A percentile compares a stretch with the other conserved stretches of the same genome.
These are phyloP conservation scores for Mimumesa dahlbomi DNA, from an alignment of 2,888 invertebrate genomes.

Conservation along the genomic window DNA sequence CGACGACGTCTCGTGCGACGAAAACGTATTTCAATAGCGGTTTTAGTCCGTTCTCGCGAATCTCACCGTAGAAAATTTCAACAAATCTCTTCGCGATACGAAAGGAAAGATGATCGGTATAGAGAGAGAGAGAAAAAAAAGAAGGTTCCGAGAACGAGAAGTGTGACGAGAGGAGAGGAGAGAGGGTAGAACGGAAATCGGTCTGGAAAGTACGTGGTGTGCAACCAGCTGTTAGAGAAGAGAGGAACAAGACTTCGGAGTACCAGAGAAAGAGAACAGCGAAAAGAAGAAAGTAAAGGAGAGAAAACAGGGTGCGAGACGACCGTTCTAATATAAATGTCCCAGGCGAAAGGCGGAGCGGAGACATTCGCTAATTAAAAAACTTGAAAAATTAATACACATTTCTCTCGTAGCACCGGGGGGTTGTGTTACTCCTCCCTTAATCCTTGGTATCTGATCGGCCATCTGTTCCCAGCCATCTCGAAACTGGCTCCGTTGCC, in stretches of 20 bases:
- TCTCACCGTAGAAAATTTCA: background rate
- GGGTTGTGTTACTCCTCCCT: slow-evolving; percentile 72
- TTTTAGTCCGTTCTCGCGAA: background rate
- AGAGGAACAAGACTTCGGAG: slow-evolving; percentile 49
- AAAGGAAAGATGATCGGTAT: background rate
- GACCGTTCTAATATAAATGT: slow-evolving; percentile 79
- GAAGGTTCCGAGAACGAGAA: slow-evolving; percentile 22
- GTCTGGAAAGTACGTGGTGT: slow-evolving; percentile 49
- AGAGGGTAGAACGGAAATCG: slow-evolving; percentile 31
- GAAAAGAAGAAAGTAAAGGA: slow-evolving; percentile 49
- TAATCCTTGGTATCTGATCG: slow-evolving; percentile 80
- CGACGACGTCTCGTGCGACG: background rate
- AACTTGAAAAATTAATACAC: slow-evolving; percentile 81
- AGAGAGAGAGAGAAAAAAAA: slow-evolving; percentile 9
- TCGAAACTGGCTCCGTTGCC: slow-evolving; percentile 59
- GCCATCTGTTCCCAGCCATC: slow-evolving; percentile 78
- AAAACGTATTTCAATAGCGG: background rate
- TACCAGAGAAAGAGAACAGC: slow-evolving; percentile 45
- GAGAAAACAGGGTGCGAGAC: slow-evolving; percentile 55
- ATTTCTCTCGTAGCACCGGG: slow-evolving; percentile 76
- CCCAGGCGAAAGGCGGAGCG: slow-evolving; percentile 75
- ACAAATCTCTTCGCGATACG: slow-evolving; percentile 12
- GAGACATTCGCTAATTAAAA: slow-evolving; percentile 81
- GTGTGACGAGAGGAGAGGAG: slow-evolving; percentile 33
- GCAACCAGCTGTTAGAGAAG: slow-evolving; percentile 57